phyloP scores from a whole-genome alignment of 2,113 vertebrate species.

The Bungarus multicinctus region DNA sequence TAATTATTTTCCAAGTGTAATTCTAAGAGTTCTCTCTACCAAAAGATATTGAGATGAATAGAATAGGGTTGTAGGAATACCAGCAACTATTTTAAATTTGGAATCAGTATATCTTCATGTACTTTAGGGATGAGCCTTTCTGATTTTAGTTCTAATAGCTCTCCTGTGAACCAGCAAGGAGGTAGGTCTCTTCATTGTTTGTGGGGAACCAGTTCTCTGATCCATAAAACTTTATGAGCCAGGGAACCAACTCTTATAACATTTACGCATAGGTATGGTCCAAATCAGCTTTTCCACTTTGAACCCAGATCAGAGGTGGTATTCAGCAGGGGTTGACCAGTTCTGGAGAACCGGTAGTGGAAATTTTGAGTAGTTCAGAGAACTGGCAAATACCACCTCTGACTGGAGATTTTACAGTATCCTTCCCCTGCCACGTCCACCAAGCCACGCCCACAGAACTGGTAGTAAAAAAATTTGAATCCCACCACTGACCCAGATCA shows the following conservation, averaged over 20 bases:
- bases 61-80: not conserved
- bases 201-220: not conserved
- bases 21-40: not conserved
- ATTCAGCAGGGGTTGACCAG: too few relatives aligned
- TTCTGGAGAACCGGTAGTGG: too few relatives aligned
- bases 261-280: not conserved
- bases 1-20: not conserved
- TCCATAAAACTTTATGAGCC: not conserved
- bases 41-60: not conserved
- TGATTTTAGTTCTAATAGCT: not conserved
- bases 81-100: not conserved
- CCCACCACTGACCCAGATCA: not conserved
- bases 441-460: too few relatives aligned
- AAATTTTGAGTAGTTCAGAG: too few relatives aligned
- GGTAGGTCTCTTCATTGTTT: not conserved
- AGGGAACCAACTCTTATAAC: not conserved
- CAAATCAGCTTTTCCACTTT: not conserved
- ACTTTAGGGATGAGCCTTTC: not conserved
- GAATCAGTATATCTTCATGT: not conserved
- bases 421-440: too few relatives aligned
- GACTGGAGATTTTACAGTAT: too few relatives aligned
- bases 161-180: not conserved
- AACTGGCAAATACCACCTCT: too few relatives aligned
- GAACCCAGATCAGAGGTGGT: too few relatives aligned
- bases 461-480: too few relatives aligned